phyloP scores from a whole-genome alignment of 2,888 invertebrate genomes.

The Protophormia terraenovae region DNA sequence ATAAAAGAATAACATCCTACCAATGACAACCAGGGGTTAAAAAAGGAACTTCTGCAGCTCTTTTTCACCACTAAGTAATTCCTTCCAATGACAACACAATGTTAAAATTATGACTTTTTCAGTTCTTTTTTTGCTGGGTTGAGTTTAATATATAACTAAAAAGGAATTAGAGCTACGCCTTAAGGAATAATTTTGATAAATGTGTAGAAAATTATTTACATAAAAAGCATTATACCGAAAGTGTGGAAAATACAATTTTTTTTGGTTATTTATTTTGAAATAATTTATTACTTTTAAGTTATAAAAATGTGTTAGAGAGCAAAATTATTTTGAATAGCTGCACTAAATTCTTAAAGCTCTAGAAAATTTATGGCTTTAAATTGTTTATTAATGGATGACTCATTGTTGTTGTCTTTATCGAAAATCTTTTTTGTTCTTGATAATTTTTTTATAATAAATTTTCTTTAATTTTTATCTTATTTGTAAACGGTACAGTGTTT shows the following conservation, averaged over 20 bases:
- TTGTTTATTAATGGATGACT: neutral
- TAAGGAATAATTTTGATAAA: slow-evolving; percentile 29
- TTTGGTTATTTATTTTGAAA: neutral
- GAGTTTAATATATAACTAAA: too few species aligned
- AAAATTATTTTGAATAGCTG: neutral
- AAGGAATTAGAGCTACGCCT: slow-evolving; percentile 31
- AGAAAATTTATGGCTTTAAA: too few species aligned
- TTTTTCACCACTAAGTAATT: too few species aligned
- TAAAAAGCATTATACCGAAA: neutral
- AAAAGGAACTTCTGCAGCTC: too few species aligned
- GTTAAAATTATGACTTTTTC: too few species aligned
- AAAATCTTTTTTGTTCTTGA: neutral
- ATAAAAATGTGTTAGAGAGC: neutral
- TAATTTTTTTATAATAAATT: neutral
- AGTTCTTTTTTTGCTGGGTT: too few species aligned
- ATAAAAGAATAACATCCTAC: too few species aligned
- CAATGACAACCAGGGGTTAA: too few species aligned
- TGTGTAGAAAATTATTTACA: slow-evolving; percentile 28
- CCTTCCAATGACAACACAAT: too few species aligned
- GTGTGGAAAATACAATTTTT: slow-evolving; percentile 4
- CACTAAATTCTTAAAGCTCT: neutral
- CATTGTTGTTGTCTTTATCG: neutral
- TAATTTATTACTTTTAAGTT: slow-evolving; percentile 29
- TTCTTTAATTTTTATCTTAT: neutral
- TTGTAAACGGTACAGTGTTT: neutral